These are phyloP conservation scores for Lepidocyrtinus sp. DNA, from an alignment of 2,888 invertebrate species.

Conservation along the genomic window DNA sequence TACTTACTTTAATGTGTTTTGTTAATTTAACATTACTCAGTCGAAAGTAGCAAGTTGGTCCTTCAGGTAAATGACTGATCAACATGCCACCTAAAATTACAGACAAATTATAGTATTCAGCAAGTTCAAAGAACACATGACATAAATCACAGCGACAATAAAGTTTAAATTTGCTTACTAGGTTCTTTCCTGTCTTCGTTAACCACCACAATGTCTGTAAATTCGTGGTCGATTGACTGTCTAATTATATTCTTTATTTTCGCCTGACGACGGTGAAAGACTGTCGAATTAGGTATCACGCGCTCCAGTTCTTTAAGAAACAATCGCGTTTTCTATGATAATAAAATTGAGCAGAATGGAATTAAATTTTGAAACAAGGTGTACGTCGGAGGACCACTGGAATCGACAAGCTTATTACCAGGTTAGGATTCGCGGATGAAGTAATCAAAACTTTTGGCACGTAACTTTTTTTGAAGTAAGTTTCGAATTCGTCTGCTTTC, in stretches of 20 bases:
- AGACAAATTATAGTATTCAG: no score
- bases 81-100: conserved; percentile 85
- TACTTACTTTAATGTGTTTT: conserved; percentile 80
- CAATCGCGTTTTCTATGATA: conserved; percentile 84
- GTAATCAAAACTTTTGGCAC: conserved; percentile 98
- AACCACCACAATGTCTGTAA: conserved; percentile 91
- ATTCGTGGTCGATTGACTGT: conserved; percentile 84
- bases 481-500: conserved; percentile 88
- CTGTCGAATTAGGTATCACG: conserved; percentile 92
- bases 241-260: conserved; percentile 94
- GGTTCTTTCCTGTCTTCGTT: conserved; percentile 95
- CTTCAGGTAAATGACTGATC: conserved; percentile 94
- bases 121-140: no score
- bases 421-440: conserved; percentile 91
- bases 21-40: conserved; percentile 93
- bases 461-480: conserved; percentile 88
- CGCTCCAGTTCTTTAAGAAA: conserved; percentile 93
- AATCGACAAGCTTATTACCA: conserved; percentile 71
- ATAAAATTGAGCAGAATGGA: conserved; percentile 49
- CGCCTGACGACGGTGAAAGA: conserved; percentile 88
- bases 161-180: conserved; percentile 72
- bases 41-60: conserved; percentile 97
- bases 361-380: neutral
- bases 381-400: neutral
- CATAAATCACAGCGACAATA: no score